Conservation (phyloP, 2,888 invertebrate species). For the Sclerodermus sp. region DNA sequence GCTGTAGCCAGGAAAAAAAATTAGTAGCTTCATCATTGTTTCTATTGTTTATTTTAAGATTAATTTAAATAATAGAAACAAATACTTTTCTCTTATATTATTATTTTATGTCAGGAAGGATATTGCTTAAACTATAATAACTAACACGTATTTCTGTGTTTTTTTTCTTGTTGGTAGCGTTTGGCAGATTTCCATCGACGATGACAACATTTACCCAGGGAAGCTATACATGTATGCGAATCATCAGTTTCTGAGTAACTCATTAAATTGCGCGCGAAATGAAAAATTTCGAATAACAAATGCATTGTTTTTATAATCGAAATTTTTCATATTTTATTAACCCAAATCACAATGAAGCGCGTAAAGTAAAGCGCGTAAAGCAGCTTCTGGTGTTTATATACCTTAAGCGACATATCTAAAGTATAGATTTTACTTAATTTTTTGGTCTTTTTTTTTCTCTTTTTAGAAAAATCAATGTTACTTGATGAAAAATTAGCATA, state of each 20-base stretch:
- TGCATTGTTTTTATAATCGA: constrained; percentile 18
- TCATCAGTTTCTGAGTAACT: constrained; percentile 50
- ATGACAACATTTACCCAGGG: constrained; percentile 82
- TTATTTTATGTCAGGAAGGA: constrained; percentile 24
- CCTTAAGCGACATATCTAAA: no score
- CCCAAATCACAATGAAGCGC: constrained; percentile 5
- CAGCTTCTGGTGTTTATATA: no score
- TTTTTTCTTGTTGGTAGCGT: constrained; percentile 66
- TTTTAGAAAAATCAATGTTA: no score
- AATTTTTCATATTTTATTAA: constrained; percentile 23
- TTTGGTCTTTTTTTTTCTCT: no score
- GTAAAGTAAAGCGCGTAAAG: no score
- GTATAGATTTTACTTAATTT: no score
- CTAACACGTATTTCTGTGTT: constrained; percentile 44
- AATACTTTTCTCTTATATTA: constrained; percentile 18
- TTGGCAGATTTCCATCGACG: constrained; percentile 81
- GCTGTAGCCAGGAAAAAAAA: no score
- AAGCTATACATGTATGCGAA: constrained; percentile 84
- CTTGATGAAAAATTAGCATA: no score
- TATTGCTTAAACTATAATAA: constrained; percentile 31
- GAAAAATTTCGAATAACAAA: constrained; percentile 37
- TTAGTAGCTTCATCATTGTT: background rate
- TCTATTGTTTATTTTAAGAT: background rate
- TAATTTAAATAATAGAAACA: constrained; percentile 2
- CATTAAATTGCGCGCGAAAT: constrained; percentile 40